A percentile compares a stretch with the other conserved stretches of the same genome.
Evolutionary conservation across 2,888 invertebrate genomes (phyloP).

Genomic region (Orthosia incerta): DNA sequence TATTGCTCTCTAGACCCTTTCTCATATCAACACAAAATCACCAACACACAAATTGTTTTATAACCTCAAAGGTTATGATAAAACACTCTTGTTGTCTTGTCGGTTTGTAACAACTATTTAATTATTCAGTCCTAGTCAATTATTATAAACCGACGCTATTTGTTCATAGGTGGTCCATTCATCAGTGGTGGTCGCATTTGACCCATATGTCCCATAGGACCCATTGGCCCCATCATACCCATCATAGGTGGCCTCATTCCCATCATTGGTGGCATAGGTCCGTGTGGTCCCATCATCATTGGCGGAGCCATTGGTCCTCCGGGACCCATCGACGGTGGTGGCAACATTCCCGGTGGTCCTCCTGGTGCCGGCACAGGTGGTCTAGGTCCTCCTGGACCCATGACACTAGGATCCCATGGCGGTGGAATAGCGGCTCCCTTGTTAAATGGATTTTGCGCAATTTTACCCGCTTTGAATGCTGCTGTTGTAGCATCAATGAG

Average conservation of each 20-base stretch:
- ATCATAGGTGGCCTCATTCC: conserved; percentile 92
- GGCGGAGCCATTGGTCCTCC: conserved; percentile 93
- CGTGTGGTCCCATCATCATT: conserved; percentile 96
- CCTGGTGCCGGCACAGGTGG: conserved; percentile 90
- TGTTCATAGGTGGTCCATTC: conserved; percentile 93
- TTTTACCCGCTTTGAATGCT: conserved; percentile 99
- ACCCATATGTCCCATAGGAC: conserved; percentile 89
- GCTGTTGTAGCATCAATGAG: conserved; percentile 99
- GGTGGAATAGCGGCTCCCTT: conserved; percentile 96
- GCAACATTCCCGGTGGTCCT: conserved; percentile 92
- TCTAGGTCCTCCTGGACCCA: conserved; percentile 90
- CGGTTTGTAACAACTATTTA: conserved; percentile 51
- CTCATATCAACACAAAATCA: not conserved
- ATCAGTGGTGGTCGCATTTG: conserved; percentile 93
- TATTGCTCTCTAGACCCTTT: too few relatives aligned
- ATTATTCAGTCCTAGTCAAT: conserved; percentile 48
- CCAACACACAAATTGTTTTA: conserved; percentile 1
- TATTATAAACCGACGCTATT: conserved; percentile 71
- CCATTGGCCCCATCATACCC: conserved; percentile 91
- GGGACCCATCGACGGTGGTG: conserved; percentile 91
- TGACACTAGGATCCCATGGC: conserved; percentile 92
- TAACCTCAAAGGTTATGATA: conserved; percentile 58
- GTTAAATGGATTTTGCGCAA: conserved; percentile 96
- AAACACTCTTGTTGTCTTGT: conserved; percentile 22
- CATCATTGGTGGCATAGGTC: conserved; percentile 95